Base-by-base conservation (phyloP, 2,113 vertebrate genomes). In the Lepus europaeus region DNA sequence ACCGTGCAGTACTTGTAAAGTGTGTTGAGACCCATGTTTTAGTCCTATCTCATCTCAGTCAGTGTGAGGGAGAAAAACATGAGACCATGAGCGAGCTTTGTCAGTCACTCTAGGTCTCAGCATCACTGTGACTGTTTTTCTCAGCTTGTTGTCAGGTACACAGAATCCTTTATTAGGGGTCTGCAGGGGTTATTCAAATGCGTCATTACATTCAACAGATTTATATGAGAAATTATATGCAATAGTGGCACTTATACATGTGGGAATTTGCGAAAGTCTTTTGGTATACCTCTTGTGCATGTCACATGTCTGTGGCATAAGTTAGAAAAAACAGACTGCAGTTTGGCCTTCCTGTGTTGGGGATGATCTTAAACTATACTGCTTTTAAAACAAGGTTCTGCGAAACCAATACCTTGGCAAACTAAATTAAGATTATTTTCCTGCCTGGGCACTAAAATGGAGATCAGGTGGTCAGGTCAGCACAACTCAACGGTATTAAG, bases 251-350 rank as follows among this genome's bases (percentile, higher is more conserved):
- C 95, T 95, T 95, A 92, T 2, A 6, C 78, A 82, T 86, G 53
- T 83, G 85, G 78, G 85, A 87, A 80, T 95, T 97, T 91, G 80
- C 66, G 97, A 94, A 96, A 81, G n/a, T 96, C 80, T 94, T 96
- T 96, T 94, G 73, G 92, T 31, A 90, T 89, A 63, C 76, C 64
- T 17, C 51, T 93, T 81, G 90, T 92, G 82, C 70, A 45, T 87
- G 69, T 45, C 82, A 64, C 36, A 87, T 84, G 68, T 86, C 83
- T 85, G 19, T 83, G 59, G 69, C 82, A 83, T 82, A 63, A 83
- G 68, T 83, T 90, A 64, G 45, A 94, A 78, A 94, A 87, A 84
- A 61, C 51, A 90, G 69, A 72, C 33, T 86, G 64, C 3, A 13
- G 27, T 66, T 93, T 93, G 39, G 31, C 66, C 25, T 91, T 22